A percentile compares a stretch with the other conserved stretches of the same genome.
phyloP scores from a whole-genome alignment of 2,797 vertebrate species.

The Gouania willdenowi region DNA sequence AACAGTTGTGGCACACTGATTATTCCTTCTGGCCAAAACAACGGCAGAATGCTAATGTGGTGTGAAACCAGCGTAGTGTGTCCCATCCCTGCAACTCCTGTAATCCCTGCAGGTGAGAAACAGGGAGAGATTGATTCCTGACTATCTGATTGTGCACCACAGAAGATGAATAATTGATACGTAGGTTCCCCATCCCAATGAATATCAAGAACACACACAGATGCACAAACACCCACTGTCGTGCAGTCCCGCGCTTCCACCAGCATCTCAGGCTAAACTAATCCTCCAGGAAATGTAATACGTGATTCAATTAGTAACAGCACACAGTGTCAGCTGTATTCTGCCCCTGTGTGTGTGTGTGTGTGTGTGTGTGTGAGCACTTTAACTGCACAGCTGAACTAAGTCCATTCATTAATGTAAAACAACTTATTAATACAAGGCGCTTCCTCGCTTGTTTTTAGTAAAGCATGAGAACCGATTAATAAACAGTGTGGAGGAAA shows the following conservation, averaged over 20 bases:
- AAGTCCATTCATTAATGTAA: conserved; percentile 37
- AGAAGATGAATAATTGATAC: conserved; percentile 66
- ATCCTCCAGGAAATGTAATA: conserved; percentile 60
- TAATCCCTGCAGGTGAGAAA: conserved; percentile 59
- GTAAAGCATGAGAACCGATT: conserved; percentile 1
- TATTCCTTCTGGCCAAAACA: conserved; percentile 21
- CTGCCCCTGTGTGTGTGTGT: conserved; percentile 8
- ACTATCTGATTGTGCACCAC: conserved; percentile 58
- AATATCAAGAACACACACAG: conserved; percentile 35
- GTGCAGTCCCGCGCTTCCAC: conserved; percentile 24
- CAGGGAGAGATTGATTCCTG: conserved; percentile 40
- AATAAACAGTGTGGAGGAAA: conserved; percentile 2
- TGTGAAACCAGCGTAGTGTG: conserved; percentile 30
- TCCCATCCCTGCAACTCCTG: conserved; percentile 34
- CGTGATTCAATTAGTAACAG: conserved; percentile 54
- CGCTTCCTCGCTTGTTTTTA: conserved; percentile 4
- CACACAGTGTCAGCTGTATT: conserved; percentile 12
- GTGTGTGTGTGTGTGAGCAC: conserved; percentile 3
- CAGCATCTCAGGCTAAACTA: conserved; percentile 47
- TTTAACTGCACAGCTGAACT: conserved; percentile 18
- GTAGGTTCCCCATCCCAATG: conserved; percentile 36
- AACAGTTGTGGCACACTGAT: conserved; percentile 14
- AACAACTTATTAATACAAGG: conserved; percentile 27
- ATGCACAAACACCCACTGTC: conserved; percentile 33
- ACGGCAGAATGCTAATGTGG: conserved; percentile 43